A percentile compares a stretch with the other conserved stretches of the same genome.
Evolutionary conservation across 2,113 vertebrate species (phyloP).

Genomic region (Aphyosemion australe): DNA sequence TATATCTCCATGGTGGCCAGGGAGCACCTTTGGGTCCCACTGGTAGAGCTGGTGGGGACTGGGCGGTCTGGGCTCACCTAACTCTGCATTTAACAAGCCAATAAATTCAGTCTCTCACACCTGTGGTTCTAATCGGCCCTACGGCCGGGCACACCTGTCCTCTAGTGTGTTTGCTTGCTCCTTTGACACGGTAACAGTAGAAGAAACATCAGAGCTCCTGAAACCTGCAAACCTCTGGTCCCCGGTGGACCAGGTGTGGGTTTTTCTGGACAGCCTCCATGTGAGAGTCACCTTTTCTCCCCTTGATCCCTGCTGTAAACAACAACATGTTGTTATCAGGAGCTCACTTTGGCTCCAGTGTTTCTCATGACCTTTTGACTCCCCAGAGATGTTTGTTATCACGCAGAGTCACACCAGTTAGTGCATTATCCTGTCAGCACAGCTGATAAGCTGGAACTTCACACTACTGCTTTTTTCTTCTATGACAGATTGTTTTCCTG

Average conservation of each 20-base stretch:
- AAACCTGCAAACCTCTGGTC: not conserved
- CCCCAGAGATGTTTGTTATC: constrained; percentile 5
- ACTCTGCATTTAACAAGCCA: too few relatives aligned
- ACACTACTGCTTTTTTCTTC: constrained; percentile 65
- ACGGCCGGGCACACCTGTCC: too few relatives aligned
- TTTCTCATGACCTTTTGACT: constrained; percentile 33
- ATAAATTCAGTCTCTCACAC: too few relatives aligned
- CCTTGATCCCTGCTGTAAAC: constrained; percentile 12
- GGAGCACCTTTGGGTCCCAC: too few relatives aligned
- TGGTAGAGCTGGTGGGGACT: too few relatives aligned
- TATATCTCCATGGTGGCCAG: too few relatives aligned
- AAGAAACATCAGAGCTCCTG: not conserved
- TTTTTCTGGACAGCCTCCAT: constrained; percentile 8
- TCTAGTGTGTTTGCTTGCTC: too few relatives aligned
- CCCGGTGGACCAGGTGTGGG: not conserved
- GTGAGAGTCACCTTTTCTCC: constrained; percentile 34
- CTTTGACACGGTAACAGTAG: too few relatives aligned
- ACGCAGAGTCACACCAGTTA: constrained; percentile 17
- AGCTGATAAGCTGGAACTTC: constrained; percentile 37
- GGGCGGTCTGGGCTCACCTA: too few relatives aligned
- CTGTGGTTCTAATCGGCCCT: too few relatives aligned
- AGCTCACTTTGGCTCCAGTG: constrained; percentile 12
- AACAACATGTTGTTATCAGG: constrained; percentile 31
- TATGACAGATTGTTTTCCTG: constrained; percentile 54
- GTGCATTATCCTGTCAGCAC: constrained; percentile 40